A percentile compares a stretch with the other conserved stretches of the same genome.
phyloP scores from a whole-genome alignment of 2,888 invertebrate species.

The Limnephilus auricula region DNA sequence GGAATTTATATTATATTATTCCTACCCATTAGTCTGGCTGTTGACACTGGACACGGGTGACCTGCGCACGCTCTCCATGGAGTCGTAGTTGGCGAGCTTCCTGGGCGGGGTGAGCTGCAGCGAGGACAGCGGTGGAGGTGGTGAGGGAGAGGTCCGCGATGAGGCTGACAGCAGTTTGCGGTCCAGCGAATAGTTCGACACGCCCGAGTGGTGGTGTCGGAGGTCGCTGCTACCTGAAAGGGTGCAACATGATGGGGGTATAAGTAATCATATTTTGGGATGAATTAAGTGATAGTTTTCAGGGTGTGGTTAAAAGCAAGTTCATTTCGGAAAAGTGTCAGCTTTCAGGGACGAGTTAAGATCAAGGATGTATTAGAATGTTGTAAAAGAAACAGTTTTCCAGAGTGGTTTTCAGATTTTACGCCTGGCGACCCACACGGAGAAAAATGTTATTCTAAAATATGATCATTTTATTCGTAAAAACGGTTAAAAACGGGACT shows the following conservation, averaged over 20 bases:
- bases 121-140: constrained; percentile 78
- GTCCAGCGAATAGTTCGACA: constrained; percentile 77
- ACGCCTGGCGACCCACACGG: too few relatives aligned
- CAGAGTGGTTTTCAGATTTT: too few relatives aligned
- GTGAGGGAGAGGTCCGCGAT: constrained; percentile 76
- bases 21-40: constrained; percentile 68
- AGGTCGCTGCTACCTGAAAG: constrained; percentile 77
- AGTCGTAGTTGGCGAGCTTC: constrained; percentile 71
- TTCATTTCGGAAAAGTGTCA: background rate
- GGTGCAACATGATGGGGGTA: constrained; percentile 47
- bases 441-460: too few relatives aligned
- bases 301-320: too few relatives aligned
- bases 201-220: constrained; percentile 70
- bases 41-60: constrained; percentile 72
- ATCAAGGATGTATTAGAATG: background rate
- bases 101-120: constrained; percentile 76
- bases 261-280: background rate
- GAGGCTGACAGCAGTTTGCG: constrained; percentile 75
- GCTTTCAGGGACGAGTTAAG: background rate
- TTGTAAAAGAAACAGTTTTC: background rate
- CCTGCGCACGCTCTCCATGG: constrained; percentile 75
- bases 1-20: background rate
- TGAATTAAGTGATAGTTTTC: too few relatives aligned
- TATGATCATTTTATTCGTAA: too few relatives aligned
- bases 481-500: too few relatives aligned